phyloP scores from a whole-genome alignment of 2,113 vertebrate species.

The Seriola quinqueradiata region DNA sequence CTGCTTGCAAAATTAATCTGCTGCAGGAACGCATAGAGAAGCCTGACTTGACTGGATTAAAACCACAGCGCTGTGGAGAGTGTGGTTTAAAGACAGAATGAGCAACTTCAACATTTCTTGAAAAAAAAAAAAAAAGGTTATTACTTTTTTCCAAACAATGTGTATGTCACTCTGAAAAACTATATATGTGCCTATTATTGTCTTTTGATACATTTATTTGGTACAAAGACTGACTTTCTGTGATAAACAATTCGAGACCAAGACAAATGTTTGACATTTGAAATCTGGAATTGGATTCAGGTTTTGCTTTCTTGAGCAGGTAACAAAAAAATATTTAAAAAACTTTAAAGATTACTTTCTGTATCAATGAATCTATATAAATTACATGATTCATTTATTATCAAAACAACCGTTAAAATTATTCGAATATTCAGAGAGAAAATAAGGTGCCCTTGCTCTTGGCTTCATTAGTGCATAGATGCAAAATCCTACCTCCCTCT shows the following conservation, averaged over 20 bases:
- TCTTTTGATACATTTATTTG: too few relatives aligned
- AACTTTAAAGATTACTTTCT: neutral
- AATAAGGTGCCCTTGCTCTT: neutral
- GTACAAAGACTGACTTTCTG: too few relatives aligned
- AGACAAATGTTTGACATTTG: too few relatives aligned
- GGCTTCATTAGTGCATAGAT: neutral
- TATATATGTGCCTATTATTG: neutral
- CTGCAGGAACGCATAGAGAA: constrained; percentile 19
- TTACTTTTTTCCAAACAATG: neutral
- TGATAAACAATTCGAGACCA: too few relatives aligned
- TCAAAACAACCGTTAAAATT: too few relatives aligned
- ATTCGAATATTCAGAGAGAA: too few relatives aligned
- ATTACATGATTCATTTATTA: neutral
- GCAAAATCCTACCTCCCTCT: neutral
- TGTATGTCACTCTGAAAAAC: neutral
- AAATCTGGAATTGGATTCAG: too few relatives aligned
- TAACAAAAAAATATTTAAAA: neutral
- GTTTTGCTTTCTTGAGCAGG: neutral
- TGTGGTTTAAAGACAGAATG: neutral
- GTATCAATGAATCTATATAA: neutral
- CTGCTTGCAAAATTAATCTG: constrained; percentile 25
- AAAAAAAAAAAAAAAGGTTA: neutral
- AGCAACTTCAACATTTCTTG: neutral
- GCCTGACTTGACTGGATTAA: constrained; percentile 1
- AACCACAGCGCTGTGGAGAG: neutral